Evolutionary conservation across 2,113 vertebrate genomes (phyloP).

Genomic region (Calonectris borealis): DNA sequence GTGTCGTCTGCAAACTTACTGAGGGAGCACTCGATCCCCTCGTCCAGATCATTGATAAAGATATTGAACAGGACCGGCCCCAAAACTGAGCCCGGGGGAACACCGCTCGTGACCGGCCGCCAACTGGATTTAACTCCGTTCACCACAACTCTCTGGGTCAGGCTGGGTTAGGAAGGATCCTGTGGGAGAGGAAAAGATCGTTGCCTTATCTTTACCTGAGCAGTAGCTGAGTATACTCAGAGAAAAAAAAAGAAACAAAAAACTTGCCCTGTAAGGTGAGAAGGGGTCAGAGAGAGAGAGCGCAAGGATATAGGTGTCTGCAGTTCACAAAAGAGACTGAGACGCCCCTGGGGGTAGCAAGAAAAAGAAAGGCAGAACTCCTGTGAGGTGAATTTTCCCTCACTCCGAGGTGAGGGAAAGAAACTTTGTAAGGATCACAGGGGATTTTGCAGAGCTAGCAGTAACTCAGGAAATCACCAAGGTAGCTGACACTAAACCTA

Average conservation of each 20-base stretch:
- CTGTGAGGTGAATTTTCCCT: too few species aligned
- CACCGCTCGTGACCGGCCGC: too few species aligned
- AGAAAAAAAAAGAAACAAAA: neutral
- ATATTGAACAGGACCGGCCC: too few species aligned
- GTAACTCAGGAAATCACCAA: neutral
- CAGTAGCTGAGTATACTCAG: neutral
- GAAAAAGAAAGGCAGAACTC: neutral
- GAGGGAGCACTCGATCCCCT: too few species aligned
- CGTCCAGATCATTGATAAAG: too few species aligned
- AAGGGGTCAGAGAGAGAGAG: neutral
- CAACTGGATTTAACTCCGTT: too few species aligned
- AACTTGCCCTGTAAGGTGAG: neutral
- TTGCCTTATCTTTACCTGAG: neutral
- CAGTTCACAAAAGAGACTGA: neutral
- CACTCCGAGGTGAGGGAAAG: neutral
- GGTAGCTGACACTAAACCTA: neutral
- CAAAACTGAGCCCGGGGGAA: too few species aligned
- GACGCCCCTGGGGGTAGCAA: fast-evolving
- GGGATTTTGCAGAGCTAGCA: neutral
- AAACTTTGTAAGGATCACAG: neutral
- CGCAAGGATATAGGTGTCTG: neutral
- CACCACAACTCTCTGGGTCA: too few species aligned
- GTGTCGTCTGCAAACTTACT: too few species aligned
- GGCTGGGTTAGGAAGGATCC: neutral
- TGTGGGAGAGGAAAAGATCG: neutral